These are phyloP conservation scores for Calephelis perditalis DNA, from an alignment of 2,888 invertebrate genomes.

Conservation along the genomic window DNA sequence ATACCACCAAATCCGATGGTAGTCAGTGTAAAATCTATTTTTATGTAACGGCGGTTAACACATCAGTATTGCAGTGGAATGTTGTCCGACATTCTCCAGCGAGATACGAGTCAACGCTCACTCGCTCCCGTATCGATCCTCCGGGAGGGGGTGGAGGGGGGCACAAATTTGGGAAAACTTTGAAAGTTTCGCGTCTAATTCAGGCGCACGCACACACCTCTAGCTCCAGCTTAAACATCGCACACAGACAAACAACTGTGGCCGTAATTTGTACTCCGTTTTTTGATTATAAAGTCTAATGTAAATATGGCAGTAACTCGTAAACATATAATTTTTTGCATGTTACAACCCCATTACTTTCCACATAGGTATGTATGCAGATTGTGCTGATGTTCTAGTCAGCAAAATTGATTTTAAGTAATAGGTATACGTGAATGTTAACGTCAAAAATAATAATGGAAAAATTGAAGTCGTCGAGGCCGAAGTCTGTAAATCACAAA, in stretches of 20 bases:
- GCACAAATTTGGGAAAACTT: constrained; percentile 78
- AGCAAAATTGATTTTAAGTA: too few species aligned
- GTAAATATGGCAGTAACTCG: neutral
- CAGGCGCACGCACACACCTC: constrained; percentile 75
- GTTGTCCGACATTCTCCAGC: constrained; percentile 72
- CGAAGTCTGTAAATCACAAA: too few species aligned
- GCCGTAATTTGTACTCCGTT: constrained; percentile 67
- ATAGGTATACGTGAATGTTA: too few species aligned
- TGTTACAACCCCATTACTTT: too few species aligned
- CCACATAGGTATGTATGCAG: too few species aligned
- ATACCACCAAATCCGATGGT: too few species aligned
- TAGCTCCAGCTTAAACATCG: constrained; percentile 50
- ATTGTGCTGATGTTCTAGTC: too few species aligned
- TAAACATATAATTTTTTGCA: neutral
- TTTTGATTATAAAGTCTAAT: constrained; percentile 45
- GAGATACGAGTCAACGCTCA: constrained; percentile 55
- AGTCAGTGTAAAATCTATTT: too few species aligned
- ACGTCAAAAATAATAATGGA: too few species aligned
- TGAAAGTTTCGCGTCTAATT: constrained; percentile 79
- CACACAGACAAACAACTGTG: constrained; percentile 45
- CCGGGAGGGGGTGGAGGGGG: constrained; percentile 50
- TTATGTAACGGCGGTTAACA: neutral
- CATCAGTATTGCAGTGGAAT: constrained; percentile 40
- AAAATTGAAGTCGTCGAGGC: too few species aligned
- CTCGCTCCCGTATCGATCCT: constrained; percentile 71